Conservation (phyloP, 2,113 vertebrate genomes). For the Rhinolophus sinicus region DNA sequence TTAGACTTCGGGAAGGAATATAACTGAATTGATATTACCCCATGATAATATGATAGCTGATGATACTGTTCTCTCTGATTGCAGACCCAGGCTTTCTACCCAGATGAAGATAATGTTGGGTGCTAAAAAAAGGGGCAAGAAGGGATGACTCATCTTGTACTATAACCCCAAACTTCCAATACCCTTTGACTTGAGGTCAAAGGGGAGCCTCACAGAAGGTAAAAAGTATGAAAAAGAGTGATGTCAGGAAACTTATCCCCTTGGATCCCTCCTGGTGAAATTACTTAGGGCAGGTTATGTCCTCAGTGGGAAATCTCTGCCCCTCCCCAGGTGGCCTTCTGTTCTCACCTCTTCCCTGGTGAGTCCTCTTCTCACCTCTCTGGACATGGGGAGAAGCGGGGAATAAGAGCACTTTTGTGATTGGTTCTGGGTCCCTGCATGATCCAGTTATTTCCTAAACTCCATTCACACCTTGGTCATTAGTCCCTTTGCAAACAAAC, state of each 20-base stretch:
- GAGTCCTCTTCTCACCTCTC: background rate
- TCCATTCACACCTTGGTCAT: slow-evolving; percentile 53
- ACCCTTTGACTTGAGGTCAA: background rate
- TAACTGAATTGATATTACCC: background rate
- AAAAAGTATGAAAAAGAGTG: background rate
- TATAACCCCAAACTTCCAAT: background rate
- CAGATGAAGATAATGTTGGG: background rate
- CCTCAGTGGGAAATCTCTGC: background rate
- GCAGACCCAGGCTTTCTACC: background rate
- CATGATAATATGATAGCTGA: background rate
- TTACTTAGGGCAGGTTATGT: background rate
- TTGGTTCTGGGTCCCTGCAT: background rate
- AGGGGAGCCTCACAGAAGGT: background rate
- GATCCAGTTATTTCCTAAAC: slow-evolving; percentile 43
- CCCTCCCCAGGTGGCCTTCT: background rate
- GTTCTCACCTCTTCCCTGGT: background rate
- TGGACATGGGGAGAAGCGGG: background rate
- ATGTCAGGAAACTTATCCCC: background rate
- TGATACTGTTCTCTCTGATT: background rate
- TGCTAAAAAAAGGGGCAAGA: background rate
- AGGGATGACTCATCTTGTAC: background rate
- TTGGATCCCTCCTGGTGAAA: background rate
- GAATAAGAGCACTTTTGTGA: background rate
- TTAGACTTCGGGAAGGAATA: background rate
- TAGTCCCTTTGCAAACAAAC: slow-evolving; percentile 62